Evolutionary conservation across 2,113 vertebrate genomes (phyloP).

Genomic region (Cyphomyrus plagiostoma): DNA sequence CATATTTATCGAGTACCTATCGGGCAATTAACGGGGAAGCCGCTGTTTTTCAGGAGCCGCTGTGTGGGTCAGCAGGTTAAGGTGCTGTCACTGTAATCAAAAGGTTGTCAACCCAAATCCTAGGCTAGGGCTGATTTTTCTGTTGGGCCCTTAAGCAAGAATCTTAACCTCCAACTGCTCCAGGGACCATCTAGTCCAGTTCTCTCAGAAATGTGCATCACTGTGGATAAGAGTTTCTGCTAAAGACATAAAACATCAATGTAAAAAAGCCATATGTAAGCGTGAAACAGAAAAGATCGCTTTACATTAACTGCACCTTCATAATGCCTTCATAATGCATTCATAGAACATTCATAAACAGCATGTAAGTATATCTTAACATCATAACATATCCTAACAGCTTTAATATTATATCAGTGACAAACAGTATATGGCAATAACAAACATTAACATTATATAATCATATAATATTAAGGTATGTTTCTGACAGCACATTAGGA

Average conservation of each 20-base stretch:
- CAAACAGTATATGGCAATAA: neutral
- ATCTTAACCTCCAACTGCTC: neutral
- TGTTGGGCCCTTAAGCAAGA: neutral
- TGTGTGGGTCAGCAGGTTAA: neutral
- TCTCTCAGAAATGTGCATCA: neutral
- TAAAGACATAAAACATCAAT: neutral
- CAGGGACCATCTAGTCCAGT: neutral
- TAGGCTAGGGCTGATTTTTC: neutral
- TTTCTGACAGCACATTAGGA: neutral
- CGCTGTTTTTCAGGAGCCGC: neutral
- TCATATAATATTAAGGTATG: neutral
- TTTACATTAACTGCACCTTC: neutral
- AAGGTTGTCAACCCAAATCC: neutral
- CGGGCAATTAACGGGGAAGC: neutral
- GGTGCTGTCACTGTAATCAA: neutral
- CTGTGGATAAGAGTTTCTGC: neutral
- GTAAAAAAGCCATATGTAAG: neutral
- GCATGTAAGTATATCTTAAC: neutral
- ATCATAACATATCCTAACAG: neutral
- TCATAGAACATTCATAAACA: neutral
- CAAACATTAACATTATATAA: neutral
- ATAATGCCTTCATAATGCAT: neutral
- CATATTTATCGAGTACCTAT: neutral
- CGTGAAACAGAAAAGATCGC: neutral
- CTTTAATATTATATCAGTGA: neutral